Base-by-base conservation (phyloP, 2,113 vertebrate genomes). In the Platycercus adscitus region DNA sequence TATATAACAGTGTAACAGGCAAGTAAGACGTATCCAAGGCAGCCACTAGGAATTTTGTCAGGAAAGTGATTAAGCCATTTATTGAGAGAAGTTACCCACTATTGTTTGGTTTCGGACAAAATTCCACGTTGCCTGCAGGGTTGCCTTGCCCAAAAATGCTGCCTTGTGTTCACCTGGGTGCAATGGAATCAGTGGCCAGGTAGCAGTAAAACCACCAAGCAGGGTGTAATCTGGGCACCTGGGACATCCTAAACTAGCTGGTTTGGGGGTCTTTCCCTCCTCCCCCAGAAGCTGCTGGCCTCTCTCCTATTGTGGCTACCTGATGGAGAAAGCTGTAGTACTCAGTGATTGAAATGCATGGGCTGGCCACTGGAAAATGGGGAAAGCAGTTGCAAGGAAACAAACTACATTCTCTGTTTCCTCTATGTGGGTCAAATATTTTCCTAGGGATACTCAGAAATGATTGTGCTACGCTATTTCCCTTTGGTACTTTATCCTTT, bases 371-470 rank as follows among this genome's bases (percentile, higher is more conserved):
- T 61, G 81, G 68, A 86, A 92, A 78, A 88, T 84, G 82, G 93
- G 39, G 91, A 91, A 64, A 93, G 55, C 79, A 64, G 52, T 93
- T 96, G 49, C 53, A 78, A 93, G 81, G 87, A 93, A 78, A 83
- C 66, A 79, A 91, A 49, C 46, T 25, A 3, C 69, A 6, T 96
- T 93, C 73, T 91, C 80, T 50, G 19, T 91, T 97, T 84, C 92
- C 46, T 94, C 82, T 91, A 95, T 97, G 77, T 97, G 96, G 97
- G 97, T 97, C 97, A 97, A 37, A 83, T 56, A 79, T 92, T 95
- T 97, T 95, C 96, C 93, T 91, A 89, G 69, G 90, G 95, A 95
- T 56, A 94, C 79, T 92, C 0, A 1, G 87, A 95, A 97, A 91
- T 86, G 91, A 93, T 84, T 96, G 92, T 89, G 90, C 96, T 79